These are phyloP conservation scores for Lithobates sylvaticus DNA, from an alignment of 2,797 vertebrate species.

Conservation along the genomic window DNA sequence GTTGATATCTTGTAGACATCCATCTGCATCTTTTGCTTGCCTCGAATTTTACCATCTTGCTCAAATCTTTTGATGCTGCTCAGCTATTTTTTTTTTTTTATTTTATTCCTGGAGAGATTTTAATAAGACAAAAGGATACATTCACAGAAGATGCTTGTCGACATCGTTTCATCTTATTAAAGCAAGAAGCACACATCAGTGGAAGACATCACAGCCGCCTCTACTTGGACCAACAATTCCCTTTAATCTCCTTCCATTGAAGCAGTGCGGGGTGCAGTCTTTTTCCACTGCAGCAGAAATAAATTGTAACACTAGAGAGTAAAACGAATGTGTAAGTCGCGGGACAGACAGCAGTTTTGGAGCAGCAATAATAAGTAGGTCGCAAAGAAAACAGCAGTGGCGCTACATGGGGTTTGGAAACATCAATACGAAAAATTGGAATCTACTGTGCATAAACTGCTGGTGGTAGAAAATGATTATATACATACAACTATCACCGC, in stretches of 20 bases:
- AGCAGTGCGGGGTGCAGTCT: neutral
- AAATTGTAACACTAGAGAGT: neutral
- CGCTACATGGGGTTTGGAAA: neutral
- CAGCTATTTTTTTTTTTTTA: conserved; percentile 30
- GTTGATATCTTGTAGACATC: neutral
- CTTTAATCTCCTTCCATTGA: conserved; percentile 47
- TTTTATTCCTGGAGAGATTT: conserved; percentile 18
- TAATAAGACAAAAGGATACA: conserved; percentile 26
- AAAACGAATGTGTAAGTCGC: neutral
- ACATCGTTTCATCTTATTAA: conserved; percentile 40
- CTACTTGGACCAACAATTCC: conserved; percentile 23
- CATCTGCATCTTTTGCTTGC: neutral
- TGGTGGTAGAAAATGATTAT: too few relatives aligned
- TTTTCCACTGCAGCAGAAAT: neutral
- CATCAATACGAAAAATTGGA: neutral
- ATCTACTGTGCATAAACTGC: too few relatives aligned
- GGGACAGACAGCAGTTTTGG: neutral
- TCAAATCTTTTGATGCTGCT: conserved; percentile 44
- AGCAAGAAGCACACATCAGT: neutral
- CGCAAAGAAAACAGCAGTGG: neutral
- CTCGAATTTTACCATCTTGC: neutral
- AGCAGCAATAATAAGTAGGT: conserved; percentile 9
- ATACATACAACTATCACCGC: too few relatives aligned
- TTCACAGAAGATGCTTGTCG: conserved; percentile 6
- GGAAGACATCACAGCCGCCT: neutral